A percentile compares a stretch with the other conserved stretches of the same genome.
These are phyloP conservation scores for Xyliphius kryptos DNA, from an alignment of 2,113 vertebrate genomes.

Conservation along the genomic window DNA sequence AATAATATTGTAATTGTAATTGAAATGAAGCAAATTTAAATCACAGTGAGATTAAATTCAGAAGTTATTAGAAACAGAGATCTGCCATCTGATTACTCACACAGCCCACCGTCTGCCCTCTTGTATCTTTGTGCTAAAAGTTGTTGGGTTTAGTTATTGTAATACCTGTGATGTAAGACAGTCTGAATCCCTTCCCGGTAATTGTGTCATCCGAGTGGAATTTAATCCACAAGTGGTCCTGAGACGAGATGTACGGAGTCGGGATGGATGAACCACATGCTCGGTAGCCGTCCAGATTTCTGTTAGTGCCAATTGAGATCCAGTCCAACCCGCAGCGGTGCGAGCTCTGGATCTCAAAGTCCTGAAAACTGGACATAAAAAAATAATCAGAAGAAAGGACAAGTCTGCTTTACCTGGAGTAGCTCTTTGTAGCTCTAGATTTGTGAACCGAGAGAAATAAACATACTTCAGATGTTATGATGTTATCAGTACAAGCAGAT, in stretches of 20 bases:
- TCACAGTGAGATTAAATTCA: no score
- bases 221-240: constrained; percentile 93
- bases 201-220: constrained; percentile 88
- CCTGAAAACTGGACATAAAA: constrained; percentile 77
- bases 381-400: no score
- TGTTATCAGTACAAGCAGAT: no score
- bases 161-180: constrained; percentile 85
- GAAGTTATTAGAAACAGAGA: no score
- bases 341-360: constrained; percentile 92
- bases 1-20: no score
- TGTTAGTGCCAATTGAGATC: constrained; percentile 86
- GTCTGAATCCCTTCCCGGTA: constrained; percentile 86
- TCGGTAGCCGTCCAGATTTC: constrained; percentile 79
- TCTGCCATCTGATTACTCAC: no score
- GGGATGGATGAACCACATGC: constrained; percentile 88
- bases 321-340: constrained; percentile 85
- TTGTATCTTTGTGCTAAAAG: constrained; percentile 20
- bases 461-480: no score
- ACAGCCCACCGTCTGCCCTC: no score
- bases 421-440: no score
- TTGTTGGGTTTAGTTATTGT: neutral
- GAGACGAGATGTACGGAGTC: constrained; percentile 83
- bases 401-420: no score
- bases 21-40: no score
- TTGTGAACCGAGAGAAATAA: no score